Evolutionary conservation across 1,140 invertebrate genomes (phyloP), one percentile per base, ranked within the genome.

Genomic region (Psix sp.): DNA sequence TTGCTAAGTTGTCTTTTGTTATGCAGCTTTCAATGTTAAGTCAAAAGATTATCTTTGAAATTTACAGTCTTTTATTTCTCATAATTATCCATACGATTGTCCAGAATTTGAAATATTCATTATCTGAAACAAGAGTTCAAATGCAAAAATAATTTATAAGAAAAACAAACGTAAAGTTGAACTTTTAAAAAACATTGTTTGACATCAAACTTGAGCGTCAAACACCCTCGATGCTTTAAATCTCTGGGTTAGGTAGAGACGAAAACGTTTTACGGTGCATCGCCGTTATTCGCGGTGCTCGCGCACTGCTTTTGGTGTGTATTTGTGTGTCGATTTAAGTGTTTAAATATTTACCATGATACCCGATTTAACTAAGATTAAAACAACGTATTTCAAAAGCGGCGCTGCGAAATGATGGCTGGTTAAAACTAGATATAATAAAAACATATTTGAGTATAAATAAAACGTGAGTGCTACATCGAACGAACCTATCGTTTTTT

Each of bases 261-360:
- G 36, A 39, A 38, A 56, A 39, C 20, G 21, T 46, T 73, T 66
- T 62, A 14, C 56, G 54, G 40, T 54, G 48, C 46, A 62, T 66
- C 18, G 40, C 45, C 49, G 67, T 62, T 67, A 33, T 66, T 62
- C 56, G 60, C 67, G 74, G 67, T 76, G 74, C 73, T 76, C 66
- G 67, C 74, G 57, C 49, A 66, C 60, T 62, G 51, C 57, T 60
- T 54, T 71, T 36, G 17, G 66, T 66, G 42, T 38, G 16, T 21
- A 13, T 35, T 56, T 24, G 16, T 10, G 33, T 48, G 29, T 33
- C 20, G 20, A 57, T 15, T 43, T 33, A 59, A 60, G 54, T 39
- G 42, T 24, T 45, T n/a, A 6, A n/a, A 46, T 59, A 51, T 59
- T 36, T 52, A 52, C 11, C 18, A 6, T 26, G 18, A 45, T 29